Percentiles rank a stretch among this genome's conserved stretches.
Evolutionary conservation across 2,888 invertebrate species (phyloP).

Genomic region (Eremobia ochroleuca): DNA sequence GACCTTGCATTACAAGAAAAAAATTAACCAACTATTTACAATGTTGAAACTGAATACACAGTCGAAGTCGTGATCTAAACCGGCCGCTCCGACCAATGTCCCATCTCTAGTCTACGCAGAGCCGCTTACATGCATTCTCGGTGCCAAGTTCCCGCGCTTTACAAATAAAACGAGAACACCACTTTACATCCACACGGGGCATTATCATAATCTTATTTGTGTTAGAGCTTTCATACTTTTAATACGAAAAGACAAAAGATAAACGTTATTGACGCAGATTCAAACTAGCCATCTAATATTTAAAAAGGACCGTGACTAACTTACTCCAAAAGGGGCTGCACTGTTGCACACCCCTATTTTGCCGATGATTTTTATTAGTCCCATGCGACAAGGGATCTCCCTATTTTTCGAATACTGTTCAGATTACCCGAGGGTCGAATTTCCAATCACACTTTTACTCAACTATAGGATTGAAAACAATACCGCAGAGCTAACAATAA

Average conservation of each 20-base stretch:
- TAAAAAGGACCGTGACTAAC: not conserved
- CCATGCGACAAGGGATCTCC: conserved; percentile 16
- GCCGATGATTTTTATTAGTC: conserved; percentile 33
- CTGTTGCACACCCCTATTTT: not conserved
- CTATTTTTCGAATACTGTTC: conserved; percentile 1
- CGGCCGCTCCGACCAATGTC: not conserved
- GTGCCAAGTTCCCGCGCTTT: conserved; percentile 47
- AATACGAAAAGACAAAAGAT: conserved; percentile 24
- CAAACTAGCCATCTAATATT: not conserved
- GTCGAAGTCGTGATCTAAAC: too few species aligned
- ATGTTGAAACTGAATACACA: too few species aligned
- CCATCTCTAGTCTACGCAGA: conserved; percentile 25
- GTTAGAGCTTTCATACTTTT: conserved; percentile 19
- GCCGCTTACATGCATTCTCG: conserved; percentile 37
- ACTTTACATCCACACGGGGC: conserved; percentile 40
- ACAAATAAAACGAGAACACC: conserved; percentile 46
- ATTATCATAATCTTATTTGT: conserved; percentile 52
- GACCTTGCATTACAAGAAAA: too few species aligned
- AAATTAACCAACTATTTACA: too few species aligned
- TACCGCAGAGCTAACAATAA: not conserved
- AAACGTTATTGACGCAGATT: conserved; percentile 12
- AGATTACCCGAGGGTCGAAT: conserved; percentile 15
- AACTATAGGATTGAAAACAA: conserved; percentile 7
- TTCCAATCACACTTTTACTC: conserved; percentile 27
- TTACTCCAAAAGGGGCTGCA: not conserved